Base-by-base conservation (phyloP, 2,888 invertebrate species). In the Cryptocephalus primarius region DNA sequence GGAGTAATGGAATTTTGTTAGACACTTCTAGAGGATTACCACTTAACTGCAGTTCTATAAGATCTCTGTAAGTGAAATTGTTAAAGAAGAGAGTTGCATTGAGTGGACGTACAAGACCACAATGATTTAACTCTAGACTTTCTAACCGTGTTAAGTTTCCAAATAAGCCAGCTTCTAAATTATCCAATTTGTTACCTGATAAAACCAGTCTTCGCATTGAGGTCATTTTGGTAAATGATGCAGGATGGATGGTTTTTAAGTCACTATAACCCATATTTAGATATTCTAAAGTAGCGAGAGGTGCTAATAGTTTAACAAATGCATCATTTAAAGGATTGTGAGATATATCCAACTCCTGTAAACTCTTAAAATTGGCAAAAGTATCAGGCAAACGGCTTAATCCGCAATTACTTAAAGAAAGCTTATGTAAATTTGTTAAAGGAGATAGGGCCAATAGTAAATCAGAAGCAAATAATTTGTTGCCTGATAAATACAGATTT, bases 191-290 rank as follows among this genome's bases (percentile, higher is more conserved):
- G 55, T 85, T 84, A 6, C 83, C 83, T 3, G 84, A 84, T 32
- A 85, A 69, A 42, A 83, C 74, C 13, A 84, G 69, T 43, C 75
- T 74, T 59, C 77, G 80, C 68, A 84, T 73, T 9, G 79, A 77
- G 1, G 79, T 78, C 82, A 83, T 83, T 60, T 79, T 78, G 4
- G 81, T 75, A 60, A 84, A 85, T 3, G 80, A 78, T 32, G 78
- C 74, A 34, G 79, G 80, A 1, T 79, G 78, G 45, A 84, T 72
- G 52, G 77, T 74, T 0, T 80, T 80, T 2, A 84, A 69, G 60
- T 81, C 78, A 64, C 83, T 83, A 61, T 82, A 82, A 8, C 83
- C 82, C 83, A 85, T 83, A 63, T 84, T 82, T 4, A 84, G 68
- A 58, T 80, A 82, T 63, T 82, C 79, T 38, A 85, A 67, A 10